Base-by-base conservation (phyloP, 2,113 vertebrate species). In the Cariama cristata region DNA sequence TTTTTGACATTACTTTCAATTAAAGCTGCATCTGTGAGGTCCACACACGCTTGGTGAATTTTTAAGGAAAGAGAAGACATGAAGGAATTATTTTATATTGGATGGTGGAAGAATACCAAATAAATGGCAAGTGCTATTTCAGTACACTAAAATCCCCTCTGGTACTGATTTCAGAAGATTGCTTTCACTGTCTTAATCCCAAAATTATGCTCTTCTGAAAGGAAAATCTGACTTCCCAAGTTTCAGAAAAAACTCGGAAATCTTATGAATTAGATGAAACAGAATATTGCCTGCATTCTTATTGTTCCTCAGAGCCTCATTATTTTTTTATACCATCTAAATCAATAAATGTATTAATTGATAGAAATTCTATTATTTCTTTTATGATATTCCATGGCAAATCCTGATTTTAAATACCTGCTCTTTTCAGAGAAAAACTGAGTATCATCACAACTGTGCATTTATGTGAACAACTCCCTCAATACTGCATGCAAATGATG, bases 1-100 rank as follows among this genome's bases (percentile, higher is more conserved):
- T 73, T 97, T 96, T 97, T 88, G 91, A 96, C 96, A 97, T 97
- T 97, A 96, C 96, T 97, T 97, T 98, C 96, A 97, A 97, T 97
- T 97, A 97, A 97, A 97, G 92, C 96, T 97, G 90, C 97, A 94
- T 96, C 94, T 96, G 90, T 96, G 96, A 96, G 96, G 96, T 97
- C 97, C 97, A 97, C 90, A 94, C 92, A 97, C 81, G 76, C 94
- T 77, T 94, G 88, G 95, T 97, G 94, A 97, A 97, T 98, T 96
- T 94, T 96, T 96, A 95, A 96, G 92, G 89, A 89, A 93, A 91
- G 88, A 85, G 85, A 83, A 96, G 63, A 93, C 74, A 82, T 63
- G 83, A 96, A 96, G 88, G 83, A 95, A 88, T 94, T 95, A 88
- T 97, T 93, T 96, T 95, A 95, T 56, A 75, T 69, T 90, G 60